Base-by-base conservation (phyloP, 2,888 invertebrate species). In the Erannis defoliaria region DNA sequence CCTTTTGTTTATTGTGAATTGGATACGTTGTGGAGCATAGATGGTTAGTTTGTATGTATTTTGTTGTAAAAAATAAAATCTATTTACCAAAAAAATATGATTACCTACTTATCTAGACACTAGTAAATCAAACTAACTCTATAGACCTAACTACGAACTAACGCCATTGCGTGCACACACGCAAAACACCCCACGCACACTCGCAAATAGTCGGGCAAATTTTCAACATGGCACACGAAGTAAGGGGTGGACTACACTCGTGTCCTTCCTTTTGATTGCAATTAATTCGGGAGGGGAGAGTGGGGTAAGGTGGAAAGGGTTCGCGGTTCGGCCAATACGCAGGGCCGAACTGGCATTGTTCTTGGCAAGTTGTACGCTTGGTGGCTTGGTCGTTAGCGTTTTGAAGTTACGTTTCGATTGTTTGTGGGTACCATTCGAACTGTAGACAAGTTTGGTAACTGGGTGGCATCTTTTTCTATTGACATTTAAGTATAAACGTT, bases 261-360 rank as follows among this genome's bases (percentile, higher is more conserved):
- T 89, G 92, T 93, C 93, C 92, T 93, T 91, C 90, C 93, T 92
- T 91, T 90, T 93, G 92, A 93, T 93, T 93, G 93, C 93, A 92
- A 93, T 93, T 93, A 93, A 93, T 93, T 92, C 91, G 87, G 86
- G 65, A 74, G 75, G 80, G 74, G 56, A 66, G 68, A 70, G 68
- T 71, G 71, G 67, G 73, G 75, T 73, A 77, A 69, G 68, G 72
- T 72, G 43, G 77, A 76, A 80, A 80, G 82, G 85, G 87, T 84
- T 81, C 67, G 77, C 77, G 77, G 82, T 82, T 86, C 88, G 86
- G 82, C 91, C 93, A 90, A 85, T 85, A 84, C 89, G 86, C 90
- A 89, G 91, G 89, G 87, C 82, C 83, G 88, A 85, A 91, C 86
- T 90, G 82, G 82, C 81, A 83, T 85, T 83, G 86, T 86, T 83